Conservation (phyloP, 2,888 invertebrate genomes). For the Drosophila meridiana region DNA sequence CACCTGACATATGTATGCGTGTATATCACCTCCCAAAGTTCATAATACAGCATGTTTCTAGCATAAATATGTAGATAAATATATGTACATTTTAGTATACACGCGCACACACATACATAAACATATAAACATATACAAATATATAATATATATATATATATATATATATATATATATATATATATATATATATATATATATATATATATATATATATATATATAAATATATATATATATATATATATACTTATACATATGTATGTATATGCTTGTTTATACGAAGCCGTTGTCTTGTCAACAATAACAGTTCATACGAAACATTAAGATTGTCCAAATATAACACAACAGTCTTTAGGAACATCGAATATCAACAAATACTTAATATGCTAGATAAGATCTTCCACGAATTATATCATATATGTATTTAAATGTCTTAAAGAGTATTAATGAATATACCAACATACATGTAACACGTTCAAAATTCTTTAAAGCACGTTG, state of each 20-base stretch:
- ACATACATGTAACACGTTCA: slow-evolving; percentile 57
- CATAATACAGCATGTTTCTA: slow-evolving; percentile 36
- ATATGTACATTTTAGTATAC: not conserved
- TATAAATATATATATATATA: slow-evolving; percentile 27
- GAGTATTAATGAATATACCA: slow-evolving; percentile 52
- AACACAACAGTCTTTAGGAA: slow-evolving; percentile 11
- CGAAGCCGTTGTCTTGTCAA: not conserved
- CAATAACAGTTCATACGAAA: not conserved
- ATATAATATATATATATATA: slow-evolving; percentile 25
- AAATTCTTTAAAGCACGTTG: slow-evolving; percentile 36
- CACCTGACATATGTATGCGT: not conserved
- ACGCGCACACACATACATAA: not conserved
- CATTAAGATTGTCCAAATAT: slow-evolving; percentile 5
- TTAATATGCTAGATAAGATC: slow-evolving; percentile 4
- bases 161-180: slow-evolving; percentile 8
- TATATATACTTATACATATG: slow-evolving; percentile 11
- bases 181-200: slow-evolving; percentile 29
- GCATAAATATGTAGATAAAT: slow-evolving; percentile 20
- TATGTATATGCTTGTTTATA: no score
- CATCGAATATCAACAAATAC: slow-evolving; percentile 20
- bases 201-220: not conserved
- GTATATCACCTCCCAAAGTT: not conserved
- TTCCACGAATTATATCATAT: slow-evolving; percentile 24
- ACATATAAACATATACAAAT: slow-evolving; percentile 30
- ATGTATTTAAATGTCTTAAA: slow-evolving; percentile 38